Percentiles rank a stretch among this genome's conserved stretches.
Evolutionary conservation across 2,113 vertebrate species (phyloP).

Genomic region (Poeciliopsis occidentalis): DNA sequence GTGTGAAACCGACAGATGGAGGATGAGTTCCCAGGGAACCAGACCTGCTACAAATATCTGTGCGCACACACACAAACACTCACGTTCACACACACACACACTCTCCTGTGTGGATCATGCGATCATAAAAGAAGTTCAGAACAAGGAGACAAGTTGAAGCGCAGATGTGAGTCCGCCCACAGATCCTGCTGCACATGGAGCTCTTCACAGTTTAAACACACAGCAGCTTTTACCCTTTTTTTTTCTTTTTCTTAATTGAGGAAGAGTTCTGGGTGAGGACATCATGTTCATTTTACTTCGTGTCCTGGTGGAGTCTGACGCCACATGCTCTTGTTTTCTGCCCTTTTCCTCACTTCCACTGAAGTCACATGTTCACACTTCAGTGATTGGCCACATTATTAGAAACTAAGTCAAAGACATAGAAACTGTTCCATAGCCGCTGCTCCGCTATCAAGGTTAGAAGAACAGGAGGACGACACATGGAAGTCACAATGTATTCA

Average conservation of each 20-base stretch:
- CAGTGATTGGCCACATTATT: no score
- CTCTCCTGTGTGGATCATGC: no score
- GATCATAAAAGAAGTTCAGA: no score
- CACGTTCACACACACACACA: no score
- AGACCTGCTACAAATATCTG: constrained; percentile 77
- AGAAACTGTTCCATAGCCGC: not conserved
- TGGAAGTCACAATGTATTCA: not conserved
- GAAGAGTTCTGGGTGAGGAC: no score
- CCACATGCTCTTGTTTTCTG: not conserved
- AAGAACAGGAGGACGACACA: not conserved
- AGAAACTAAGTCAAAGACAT: not conserved
- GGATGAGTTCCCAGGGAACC: constrained; percentile 71
- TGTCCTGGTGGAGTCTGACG: not conserved
- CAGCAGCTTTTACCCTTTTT: no score
- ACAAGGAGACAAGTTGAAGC: no score
- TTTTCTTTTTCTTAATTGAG: no score
- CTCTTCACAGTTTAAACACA: no score
- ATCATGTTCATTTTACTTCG: constrained; percentile 2
- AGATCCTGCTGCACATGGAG: no score
- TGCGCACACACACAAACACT: no score
- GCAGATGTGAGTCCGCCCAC: no score
- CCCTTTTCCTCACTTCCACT: not conserved
- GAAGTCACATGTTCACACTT: not conserved
- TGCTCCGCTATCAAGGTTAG: constrained; percentile 45
- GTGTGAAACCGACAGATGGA: constrained; percentile 75